phyloP scores from a whole-genome alignment of 1,140 invertebrate species.

The Babylonia areolata region DNA sequence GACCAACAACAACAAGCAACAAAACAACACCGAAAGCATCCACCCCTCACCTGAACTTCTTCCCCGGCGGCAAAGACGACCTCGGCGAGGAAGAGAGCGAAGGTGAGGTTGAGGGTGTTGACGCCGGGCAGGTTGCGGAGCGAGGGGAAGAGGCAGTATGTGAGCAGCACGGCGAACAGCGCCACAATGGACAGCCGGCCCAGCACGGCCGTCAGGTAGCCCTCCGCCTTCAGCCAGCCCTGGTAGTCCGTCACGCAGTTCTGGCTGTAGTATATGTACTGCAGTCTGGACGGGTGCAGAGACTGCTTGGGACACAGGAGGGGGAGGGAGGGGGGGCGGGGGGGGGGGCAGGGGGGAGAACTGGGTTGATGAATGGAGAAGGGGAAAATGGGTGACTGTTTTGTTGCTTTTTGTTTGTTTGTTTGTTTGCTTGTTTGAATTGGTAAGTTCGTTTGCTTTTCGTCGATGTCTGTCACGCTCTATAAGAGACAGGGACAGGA shows the following conservation, averaged over 20 bases:
- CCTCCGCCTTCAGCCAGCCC: conserved; percentile 54
- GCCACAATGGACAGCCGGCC: conserved; percentile 67
- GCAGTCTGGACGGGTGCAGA: neutral
- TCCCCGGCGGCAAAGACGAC: conserved; percentile 74
- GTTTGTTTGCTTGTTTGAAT: no score
- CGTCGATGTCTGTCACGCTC: no score
- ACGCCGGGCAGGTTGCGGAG: conserved; percentile 79
- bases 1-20: no score
- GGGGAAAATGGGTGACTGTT: no score
- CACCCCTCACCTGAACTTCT: conserved; percentile 33
- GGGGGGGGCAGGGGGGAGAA: no score
- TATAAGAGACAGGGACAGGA: no score
- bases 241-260: conserved; percentile 39
- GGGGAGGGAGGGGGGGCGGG: no score
- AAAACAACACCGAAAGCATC: no score
- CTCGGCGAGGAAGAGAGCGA: conserved; percentile 77
- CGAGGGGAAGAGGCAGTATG: conserved; percentile 76
- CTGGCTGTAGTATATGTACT: neutral
- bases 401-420: no score
- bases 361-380: no score
- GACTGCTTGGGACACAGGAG: no score
- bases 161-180: conserved; percentile 68
- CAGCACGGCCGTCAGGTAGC: conserved; percentile 62
- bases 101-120: conserved; percentile 78
- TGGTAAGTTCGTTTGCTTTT: no score